Percentiles rank a stretch among this genome's conserved stretches.
Conservation (phyloP, 2,113 vertebrate genomes). For the Campylomormyrus tamandua region DNA sequence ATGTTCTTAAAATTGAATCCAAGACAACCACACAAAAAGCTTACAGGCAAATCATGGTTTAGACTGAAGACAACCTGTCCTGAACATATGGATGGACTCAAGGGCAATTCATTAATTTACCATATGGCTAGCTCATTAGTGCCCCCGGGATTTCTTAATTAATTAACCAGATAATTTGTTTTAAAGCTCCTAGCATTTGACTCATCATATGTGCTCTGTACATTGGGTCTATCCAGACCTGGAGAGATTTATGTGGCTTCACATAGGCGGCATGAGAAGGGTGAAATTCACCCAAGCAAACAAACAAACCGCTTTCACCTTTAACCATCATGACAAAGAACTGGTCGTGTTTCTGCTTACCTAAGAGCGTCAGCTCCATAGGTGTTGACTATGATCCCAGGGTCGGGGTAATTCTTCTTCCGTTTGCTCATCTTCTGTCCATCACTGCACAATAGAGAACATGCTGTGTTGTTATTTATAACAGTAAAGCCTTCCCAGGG, state of each 20-base stretch:
- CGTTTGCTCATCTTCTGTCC: conserved; percentile 99
- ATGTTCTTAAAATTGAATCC: not conserved
- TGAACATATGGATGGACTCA: conserved; percentile 48
- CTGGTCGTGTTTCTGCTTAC: conserved; percentile 50
- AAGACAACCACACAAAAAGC: not conserved
- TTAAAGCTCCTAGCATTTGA: not conserved
- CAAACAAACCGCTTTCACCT: not conserved
- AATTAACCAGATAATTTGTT: not conserved
- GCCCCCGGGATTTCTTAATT: conserved; percentile 42
- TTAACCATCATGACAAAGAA: not conserved
- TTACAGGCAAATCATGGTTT: not conserved
- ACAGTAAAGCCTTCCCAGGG: conserved; percentile 35
- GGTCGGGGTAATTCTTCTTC: conserved; percentile 98
- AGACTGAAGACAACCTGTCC: conserved; percentile 18
- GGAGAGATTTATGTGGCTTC: not conserved
- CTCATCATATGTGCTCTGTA: not conserved
- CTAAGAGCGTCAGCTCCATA: conserved; percentile 93
- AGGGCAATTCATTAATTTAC: conserved; percentile 55
- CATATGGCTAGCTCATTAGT: conserved; percentile 48
- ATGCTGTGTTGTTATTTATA: conserved; percentile 30
- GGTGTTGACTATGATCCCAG: conserved; percentile 68
- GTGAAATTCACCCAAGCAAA: not conserved
- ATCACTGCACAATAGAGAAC: conserved; percentile 64
- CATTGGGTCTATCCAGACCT: not conserved
- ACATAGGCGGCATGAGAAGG: not conserved